Conservation (phyloP, 2,113 vertebrate genomes). For the Neofelis nebulosa region DNA sequence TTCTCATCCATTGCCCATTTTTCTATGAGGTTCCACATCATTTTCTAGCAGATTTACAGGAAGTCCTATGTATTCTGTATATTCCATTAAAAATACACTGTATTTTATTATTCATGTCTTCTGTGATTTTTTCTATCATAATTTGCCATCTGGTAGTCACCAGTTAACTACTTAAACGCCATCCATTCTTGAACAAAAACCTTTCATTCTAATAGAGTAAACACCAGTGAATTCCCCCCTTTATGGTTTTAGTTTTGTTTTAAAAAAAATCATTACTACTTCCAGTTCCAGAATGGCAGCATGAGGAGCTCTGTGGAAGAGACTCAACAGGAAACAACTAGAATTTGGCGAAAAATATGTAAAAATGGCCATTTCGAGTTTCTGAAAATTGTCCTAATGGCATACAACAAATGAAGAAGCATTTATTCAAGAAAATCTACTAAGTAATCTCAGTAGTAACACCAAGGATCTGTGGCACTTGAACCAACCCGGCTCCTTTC, state of each 20-base stretch:
- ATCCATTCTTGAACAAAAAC: background rate
- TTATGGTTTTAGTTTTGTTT: background rate
- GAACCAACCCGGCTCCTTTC: background rate
- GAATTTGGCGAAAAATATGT: background rate
- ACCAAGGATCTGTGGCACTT: background rate
- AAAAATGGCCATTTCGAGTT: background rate
- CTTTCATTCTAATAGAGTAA: background rate
- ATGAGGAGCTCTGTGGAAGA: background rate
- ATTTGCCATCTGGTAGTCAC: background rate
- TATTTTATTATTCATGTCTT: background rate
- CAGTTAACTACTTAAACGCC: background rate
- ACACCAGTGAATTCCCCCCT: background rate
- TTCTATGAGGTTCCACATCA: background rate
- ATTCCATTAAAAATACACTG: background rate
- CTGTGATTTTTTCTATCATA: background rate
- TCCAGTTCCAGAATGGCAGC: background rate
- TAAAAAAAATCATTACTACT: background rate
- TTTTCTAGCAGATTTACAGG: background rate
- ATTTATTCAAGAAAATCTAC: background rate
- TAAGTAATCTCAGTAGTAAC: background rate
- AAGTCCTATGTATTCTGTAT: background rate
- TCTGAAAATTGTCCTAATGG: background rate
- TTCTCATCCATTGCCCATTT: background rate
- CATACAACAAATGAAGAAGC: background rate
- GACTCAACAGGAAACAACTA: background rate